phyloP scores from a whole-genome alignment of 2,888 invertebrate genomes.

The Agrenia bidenticulata region DNA sequence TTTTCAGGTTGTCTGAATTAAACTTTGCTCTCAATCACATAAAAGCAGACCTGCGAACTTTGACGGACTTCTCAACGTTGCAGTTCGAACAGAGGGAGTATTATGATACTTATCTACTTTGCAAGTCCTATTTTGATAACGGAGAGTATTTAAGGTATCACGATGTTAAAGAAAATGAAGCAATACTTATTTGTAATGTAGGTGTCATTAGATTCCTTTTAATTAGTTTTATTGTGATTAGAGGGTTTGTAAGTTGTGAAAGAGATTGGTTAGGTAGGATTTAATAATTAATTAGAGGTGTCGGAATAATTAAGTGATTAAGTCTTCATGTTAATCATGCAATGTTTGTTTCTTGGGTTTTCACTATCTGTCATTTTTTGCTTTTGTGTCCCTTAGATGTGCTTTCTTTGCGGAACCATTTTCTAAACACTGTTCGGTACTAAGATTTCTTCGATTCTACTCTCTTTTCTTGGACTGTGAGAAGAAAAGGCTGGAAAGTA shows the following conservation, averaged over 20 bases:
- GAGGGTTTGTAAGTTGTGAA: no score
- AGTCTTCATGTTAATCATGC: no score
- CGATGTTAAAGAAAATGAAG: no score
- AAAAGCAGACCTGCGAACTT: constrained; percentile 57
- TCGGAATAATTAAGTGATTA: no score
- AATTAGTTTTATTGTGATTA: no score
- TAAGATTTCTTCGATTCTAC: constrained; percentile 81
- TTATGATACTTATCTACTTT: constrained; percentile 71
- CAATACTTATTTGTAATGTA: no score
- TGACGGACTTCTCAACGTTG: constrained; percentile 41
- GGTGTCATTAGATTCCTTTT: no score
- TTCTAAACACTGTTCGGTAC: constrained; percentile 63
- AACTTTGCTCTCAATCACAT: constrained; percentile 73
- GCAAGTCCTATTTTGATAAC: constrained; percentile 84
- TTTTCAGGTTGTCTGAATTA: constrained; percentile 72
- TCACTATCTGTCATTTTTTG: not conserved
- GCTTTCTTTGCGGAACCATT: constrained; percentile 76
- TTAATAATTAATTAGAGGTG: no score
- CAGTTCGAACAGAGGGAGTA: constrained; percentile 61
- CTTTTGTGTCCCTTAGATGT: constrained; percentile 60
- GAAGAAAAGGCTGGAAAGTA: constrained; percentile 83
- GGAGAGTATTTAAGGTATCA: constrained; percentile 76
- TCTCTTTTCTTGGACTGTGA: constrained; percentile 85
- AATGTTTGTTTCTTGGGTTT: not conserved
- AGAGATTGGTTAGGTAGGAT: no score